Percentiles rank a stretch among this genome's conserved stretches.
Evolutionary conservation across 2,113 vertebrate species (phyloP).

Genomic region (Mohoua ochrocephala): DNA sequence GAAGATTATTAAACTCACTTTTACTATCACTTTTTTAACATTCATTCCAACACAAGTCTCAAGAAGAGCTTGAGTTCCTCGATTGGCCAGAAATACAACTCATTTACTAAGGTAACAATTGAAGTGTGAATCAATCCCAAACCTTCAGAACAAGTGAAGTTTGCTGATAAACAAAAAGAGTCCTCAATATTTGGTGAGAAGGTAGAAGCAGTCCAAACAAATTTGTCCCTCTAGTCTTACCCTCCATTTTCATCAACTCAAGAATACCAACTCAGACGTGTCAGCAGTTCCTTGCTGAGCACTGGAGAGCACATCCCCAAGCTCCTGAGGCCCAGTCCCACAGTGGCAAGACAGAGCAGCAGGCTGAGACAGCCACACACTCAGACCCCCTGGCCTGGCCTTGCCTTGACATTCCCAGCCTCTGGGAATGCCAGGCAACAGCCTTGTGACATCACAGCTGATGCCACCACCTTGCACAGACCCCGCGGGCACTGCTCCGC

Average conservation of each 20-base stretch:
- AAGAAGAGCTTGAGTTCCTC: background rate
- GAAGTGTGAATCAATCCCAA: background rate
- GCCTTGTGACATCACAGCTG: background rate
- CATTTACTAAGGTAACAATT: background rate
- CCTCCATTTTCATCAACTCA: background rate
- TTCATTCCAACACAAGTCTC: background rate
- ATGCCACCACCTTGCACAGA: background rate
- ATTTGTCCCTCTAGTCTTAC: background rate
- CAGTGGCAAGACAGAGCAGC: background rate
- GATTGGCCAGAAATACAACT: background rate
- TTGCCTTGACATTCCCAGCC: background rate
- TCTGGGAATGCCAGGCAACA: background rate
- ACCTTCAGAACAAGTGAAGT: background rate
- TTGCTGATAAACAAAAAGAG: background rate
- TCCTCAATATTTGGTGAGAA: background rate
- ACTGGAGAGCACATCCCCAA: background rate
- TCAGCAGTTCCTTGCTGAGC: background rate
- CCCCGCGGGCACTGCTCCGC: background rate
- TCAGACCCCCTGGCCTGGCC: background rate
- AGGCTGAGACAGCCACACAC: fast-evolving
- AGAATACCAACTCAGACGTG: fast-evolving
- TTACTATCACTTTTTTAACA: background rate
- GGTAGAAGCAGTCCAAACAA: background rate
- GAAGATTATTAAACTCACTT: background rate
- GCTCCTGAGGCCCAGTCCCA: background rate